Conservation (phyloP, 2,797 vertebrate genomes). For the Gambusia yucatana region DNA sequence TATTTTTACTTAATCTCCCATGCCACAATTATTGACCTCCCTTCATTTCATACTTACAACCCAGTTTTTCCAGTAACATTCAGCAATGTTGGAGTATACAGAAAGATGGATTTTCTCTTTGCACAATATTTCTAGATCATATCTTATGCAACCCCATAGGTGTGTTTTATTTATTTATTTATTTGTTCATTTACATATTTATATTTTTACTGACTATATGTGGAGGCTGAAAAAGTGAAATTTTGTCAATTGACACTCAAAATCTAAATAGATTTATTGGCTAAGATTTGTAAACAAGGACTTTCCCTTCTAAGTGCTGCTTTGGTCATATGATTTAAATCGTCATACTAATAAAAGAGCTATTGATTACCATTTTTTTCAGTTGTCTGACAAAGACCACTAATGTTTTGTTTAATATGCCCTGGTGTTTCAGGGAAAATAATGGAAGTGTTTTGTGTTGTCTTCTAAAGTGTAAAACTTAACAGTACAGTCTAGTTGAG, state of each 20-base stretch:
- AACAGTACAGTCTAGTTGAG: neutral
- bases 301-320: neutral
- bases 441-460: neutral
- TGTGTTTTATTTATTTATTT: too few relatives aligned
- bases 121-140: neutral
- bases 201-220: neutral
- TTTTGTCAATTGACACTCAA: neutral
- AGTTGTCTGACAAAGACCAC: neutral
- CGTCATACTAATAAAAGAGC: neutral
- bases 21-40: neutral
- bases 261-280: neutral
- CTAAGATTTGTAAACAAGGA: neutral
- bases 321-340: neutral
- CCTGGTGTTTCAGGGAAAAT: neutral
- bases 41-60: neutral
- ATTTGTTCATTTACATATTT: too few relatives aligned
- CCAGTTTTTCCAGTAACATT: neutral
- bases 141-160: neutral
- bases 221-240: neutral
- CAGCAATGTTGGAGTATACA: neutral
- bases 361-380: neutral
- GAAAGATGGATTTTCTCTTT: neutral
- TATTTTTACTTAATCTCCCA: neutral
- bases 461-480: too few relatives aligned
- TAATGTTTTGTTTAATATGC: neutral